Evolutionary conservation across 2,888 invertebrate species (phyloP), one percentile per base, ranked within the genome.

Genomic region (Phoenoteleia sp.): DNA sequence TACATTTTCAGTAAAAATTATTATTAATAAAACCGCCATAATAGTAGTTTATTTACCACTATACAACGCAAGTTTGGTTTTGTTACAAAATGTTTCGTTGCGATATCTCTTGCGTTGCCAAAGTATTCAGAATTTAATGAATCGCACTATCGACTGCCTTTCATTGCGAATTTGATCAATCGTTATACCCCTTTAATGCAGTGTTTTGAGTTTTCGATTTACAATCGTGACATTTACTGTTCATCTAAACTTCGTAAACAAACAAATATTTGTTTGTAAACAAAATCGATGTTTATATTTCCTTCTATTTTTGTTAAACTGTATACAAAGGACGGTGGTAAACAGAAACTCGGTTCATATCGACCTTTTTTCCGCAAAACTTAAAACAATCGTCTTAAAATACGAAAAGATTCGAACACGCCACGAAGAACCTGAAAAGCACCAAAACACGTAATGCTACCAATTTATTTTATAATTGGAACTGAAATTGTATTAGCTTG

Each of bases 381-480:
- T 13, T 29, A 33, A 33, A 66, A 66, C 54, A 69, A 69, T 17
- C 19, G 13, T n/a, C n/a, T 39, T 39, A 15, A 19, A 19, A 19
- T 19, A 9, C 45, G 19, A 45, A 7, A 19, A 45, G 1, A 17
- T 9, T 6, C 7, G 3, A 19, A 3, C 6, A 15, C 15, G 3
- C 42, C 39, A 6, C n/a, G 23, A 39, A 39, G 39, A 3, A 17
- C 47, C 47, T 19, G 15, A 69, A 67, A 69, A 45, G 19, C 19
- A 45, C 11, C 54, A 56, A 60, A 60, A 60, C 5, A n/a, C 60
- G 25, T 45, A 39, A 47, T 74, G 21, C 45, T 29, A 9, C 36
- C 74, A 62, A 49, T 74, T 74, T 62, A 74, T 62, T 52, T 62
- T 74, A 74, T 74, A 74, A 74, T 74, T 74, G 74, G 52, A 62